Evolutionary conservation across 2,797 vertebrate species (phyloP), one percentile per base, ranked within the genome.

Genomic region (Okamejei kenojei): DNA sequence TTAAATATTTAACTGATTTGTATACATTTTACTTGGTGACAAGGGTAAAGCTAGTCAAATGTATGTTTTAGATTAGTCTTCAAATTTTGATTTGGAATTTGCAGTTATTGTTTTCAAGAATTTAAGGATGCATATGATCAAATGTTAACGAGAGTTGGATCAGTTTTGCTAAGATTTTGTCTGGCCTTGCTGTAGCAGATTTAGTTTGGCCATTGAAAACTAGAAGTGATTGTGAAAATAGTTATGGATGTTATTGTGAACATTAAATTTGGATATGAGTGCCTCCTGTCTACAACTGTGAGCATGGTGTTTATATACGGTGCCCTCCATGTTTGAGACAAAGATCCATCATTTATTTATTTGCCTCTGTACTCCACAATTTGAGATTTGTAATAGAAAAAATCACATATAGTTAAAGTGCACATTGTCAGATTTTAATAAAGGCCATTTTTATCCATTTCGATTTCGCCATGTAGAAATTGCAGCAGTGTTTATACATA

Each of bases 201-300:
- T 80, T 45, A 21, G 7, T 80, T 6, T 8, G 21, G 79, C 35
- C 19, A 80, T 45, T 45, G 79, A 1, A 80, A 78, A 80, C 7
- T 19, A 58, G 15, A n/a, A 10, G 10, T 54, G 80, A 82, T 58
- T 26, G 23, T 82, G 45, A 26, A 35, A 38, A 45, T 26, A 29
- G 29, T 86, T 86, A 58, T 88, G 63, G 61, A 88, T 32, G 32
- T 88, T 21, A 88, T 68, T 68, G n/a, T 68, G 63, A 88, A 88
- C 84, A 65, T 61, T 63, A 86, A 74, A 91, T 74, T 73, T 73
- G 23, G 54, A 38, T 45, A 84, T 61, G 88, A 54, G 63, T 90
- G 68, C 19, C 26, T 19, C 35, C 19, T 90, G 63, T 90, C 63
- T 23, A 38, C 84, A 38, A 88, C 7, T 35, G 63, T 45, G 45